These are phyloP conservation scores for Cataglyphis cursor DNA, from an alignment of 2,888 invertebrate genomes.

Conservation along the genomic window DNA sequence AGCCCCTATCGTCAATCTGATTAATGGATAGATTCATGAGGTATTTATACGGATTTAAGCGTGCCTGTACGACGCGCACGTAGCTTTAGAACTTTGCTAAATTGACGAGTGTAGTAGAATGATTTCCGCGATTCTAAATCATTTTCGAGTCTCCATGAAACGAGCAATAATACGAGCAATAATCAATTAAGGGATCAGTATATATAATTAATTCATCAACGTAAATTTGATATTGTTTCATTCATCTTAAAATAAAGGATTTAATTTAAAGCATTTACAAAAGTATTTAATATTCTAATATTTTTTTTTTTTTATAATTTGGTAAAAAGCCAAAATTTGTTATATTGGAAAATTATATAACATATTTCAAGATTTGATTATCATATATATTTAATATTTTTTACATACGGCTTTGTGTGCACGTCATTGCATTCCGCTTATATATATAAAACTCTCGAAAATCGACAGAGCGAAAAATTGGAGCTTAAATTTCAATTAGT, in stretches of 20 bases:
- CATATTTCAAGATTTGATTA: neutral
- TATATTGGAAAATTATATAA: neutral
- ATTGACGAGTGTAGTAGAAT: neutral
- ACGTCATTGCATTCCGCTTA: neutral
- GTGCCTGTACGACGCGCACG: slow-evolving; percentile 58
- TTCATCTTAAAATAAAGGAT: neutral
- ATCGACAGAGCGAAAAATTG: neutral
- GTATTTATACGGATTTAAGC: slow-evolving; percentile 78
- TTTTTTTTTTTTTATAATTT: neutral
- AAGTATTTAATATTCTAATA: neutral
- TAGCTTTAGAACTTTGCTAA: slow-evolving; percentile 31
- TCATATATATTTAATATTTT: neutral
- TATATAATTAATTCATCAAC: neutral
- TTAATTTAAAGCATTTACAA: neutral
- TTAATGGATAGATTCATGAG: slow-evolving; percentile 82
- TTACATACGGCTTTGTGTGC: neutral
- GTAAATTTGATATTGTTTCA: too few relatives aligned
- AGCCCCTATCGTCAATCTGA: slow-evolving; percentile 81
- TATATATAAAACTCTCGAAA: neutral
- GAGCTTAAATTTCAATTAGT: slow-evolving; percentile 34
- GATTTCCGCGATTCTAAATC: too few relatives aligned
- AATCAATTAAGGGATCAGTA: neutral
- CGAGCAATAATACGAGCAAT: too few relatives aligned
- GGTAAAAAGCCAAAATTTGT: neutral
- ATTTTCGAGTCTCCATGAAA: neutral